Conservation (phyloP, 2,797 vertebrate species). For the Peromyscus melanophrys region DNA sequence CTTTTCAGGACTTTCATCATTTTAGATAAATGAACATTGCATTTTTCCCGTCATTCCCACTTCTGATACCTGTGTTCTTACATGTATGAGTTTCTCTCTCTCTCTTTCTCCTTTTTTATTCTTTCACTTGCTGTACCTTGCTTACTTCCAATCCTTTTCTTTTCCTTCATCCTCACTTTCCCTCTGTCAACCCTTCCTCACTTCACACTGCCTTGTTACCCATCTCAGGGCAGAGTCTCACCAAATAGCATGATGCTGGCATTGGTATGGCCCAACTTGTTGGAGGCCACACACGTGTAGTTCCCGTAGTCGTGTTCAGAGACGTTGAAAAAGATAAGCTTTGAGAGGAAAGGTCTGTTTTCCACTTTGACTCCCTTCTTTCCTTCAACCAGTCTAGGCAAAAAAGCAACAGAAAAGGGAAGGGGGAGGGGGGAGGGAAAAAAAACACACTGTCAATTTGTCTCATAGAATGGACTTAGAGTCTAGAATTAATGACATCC, state of each 20-base stretch:
- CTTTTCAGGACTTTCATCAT: not conserved
- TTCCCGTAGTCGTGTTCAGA: slow-evolving; percentile 99
- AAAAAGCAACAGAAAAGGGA: not conserved
- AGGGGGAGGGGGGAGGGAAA: not conserved
- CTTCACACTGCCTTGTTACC: too few species aligned
- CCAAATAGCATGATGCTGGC: slow-evolving; percentile 98
- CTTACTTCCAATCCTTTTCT: not conserved
- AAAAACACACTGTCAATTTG: not conserved
- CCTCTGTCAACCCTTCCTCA: fast-evolving
- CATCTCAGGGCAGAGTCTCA: slow-evolving; percentile 87
- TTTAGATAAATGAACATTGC: not conserved
- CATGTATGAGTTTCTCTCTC: not conserved
- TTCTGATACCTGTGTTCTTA: not conserved
- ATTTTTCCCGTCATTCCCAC: not conserved
- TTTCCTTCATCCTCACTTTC: fast-evolving
- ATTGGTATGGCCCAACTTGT: slow-evolving; percentile 97
- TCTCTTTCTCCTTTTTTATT: not conserved
- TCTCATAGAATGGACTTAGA: not conserved
- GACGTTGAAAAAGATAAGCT: slow-evolving; percentile 98
- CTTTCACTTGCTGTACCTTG: not conserved
- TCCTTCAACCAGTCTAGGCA: slow-evolving; percentile 94
- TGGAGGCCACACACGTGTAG: slow-evolving; percentile 98
- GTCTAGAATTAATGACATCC: not conserved
- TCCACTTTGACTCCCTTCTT: slow-evolving; percentile 97
- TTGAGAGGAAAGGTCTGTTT: slow-evolving; percentile 96